Evolutionary conservation across 2,888 invertebrate species (phyloP), one percentile per base, ranked within the genome.

Genomic region (Bimastos eiseni): DNA sequence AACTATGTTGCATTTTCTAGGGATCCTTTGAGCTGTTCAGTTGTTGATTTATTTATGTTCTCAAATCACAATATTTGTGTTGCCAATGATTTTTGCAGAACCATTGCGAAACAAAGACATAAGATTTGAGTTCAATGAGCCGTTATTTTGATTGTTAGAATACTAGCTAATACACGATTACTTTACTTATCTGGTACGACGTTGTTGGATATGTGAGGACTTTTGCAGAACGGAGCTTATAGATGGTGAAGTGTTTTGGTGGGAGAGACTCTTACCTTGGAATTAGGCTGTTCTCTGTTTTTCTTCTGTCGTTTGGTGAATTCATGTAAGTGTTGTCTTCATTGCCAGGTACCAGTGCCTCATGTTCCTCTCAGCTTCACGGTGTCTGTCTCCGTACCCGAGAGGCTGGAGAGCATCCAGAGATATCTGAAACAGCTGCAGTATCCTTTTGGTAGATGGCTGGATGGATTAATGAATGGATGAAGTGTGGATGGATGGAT

Each of bases 371-470:
- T 93, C 17, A 93, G 92, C 38, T 93, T 94, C 88, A 92, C 93
- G 41, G 92, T 93, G 49, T 91, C 92, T 24, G 89, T 93, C 36
- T 88, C 93, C 17, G 92, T 94, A 19, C 92, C 92, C 21, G 93
- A 94, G 41, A 94, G 93, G 92, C 93, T 93, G 19, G 90, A 90
- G 19, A 36, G 70, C 1, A 91, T 95, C 83, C 95, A 95, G 92
- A 93, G 94, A 49, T 95, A 95, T 92, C 94, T 95, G 94, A 93
- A 92, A 90, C 93, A 93, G 70, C 92, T 95, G 70, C 94, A 95
- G 94, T 95, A 94, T 94, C 94, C 93, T 94, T 70, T 19, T 34
- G 41, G 86, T 70, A 19, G 19, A 44, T 44, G 19, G 15, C 6
- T 55, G 55, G 55, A 30, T 2, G 55, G 55, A 55, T 13, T 2